These are phyloP conservation scores for Callosobruchus maculatus DNA, from an alignment of 2,888 invertebrate species.

Conservation along the genomic window DNA sequence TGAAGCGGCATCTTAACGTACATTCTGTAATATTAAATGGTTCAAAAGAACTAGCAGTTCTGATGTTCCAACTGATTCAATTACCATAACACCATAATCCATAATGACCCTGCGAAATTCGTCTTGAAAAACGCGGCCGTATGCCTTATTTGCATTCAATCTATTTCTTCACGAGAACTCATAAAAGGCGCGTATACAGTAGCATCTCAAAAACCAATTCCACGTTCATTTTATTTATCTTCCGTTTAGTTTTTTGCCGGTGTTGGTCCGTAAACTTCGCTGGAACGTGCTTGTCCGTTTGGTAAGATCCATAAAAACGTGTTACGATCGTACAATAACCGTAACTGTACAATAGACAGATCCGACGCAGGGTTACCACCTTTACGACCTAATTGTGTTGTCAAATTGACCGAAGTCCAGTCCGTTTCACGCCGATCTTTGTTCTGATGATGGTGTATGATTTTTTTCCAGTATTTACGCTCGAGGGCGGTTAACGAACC, in stretches of 20 bases:
- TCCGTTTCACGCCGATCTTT: conserved; percentile 6
- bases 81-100: no score
- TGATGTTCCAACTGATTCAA: no score
- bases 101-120: no score
- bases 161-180: neutral
- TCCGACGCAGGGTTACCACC: conserved; percentile 44
- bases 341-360: conserved; percentile 47
- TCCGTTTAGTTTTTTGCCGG: neutral
- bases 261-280: neutral
- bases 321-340: conserved; percentile 48
- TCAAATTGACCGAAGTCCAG: conserved; percentile 38
- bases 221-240: neutral
- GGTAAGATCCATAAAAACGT: conserved; percentile 42
- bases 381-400: conserved; percentile 48
- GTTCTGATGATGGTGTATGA: conserved; percentile 7
- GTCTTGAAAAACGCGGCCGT: no score
- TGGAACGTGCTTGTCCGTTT: neutral
- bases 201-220: neutral
- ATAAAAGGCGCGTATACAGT: neutral
- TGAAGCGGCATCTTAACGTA: no score
- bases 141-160: neutral
- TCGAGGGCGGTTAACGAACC: neutral
- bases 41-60: no score
- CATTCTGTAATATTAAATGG: no score
- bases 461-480: neutral